Evolutionary conservation across 2,113 vertebrate species (phyloP).

Genomic region (Colaptes auratus): DNA sequence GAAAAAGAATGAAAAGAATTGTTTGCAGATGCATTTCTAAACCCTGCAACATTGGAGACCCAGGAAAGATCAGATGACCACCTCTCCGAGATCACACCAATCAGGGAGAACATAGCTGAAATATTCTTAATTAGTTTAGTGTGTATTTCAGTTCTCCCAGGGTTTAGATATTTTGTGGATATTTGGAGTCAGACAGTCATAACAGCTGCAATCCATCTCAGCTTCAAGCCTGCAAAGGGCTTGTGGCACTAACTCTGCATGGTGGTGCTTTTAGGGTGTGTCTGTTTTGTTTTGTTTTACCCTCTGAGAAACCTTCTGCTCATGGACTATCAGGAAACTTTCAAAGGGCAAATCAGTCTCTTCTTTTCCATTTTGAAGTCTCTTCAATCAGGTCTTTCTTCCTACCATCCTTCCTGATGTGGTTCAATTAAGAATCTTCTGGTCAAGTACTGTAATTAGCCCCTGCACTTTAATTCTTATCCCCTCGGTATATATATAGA

Average conservation of each 20-base stretch:
- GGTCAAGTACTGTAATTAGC: slow-evolving; percentile 66
- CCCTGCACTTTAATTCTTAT: slow-evolving; percentile 54
- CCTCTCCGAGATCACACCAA: not conserved
- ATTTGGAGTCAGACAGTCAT: slow-evolving; percentile 7
- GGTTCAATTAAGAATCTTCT: slow-evolving; percentile 74
- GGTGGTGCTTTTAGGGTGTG: not conserved
- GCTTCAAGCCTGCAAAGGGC: slow-evolving; percentile 31
- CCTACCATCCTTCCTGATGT: slow-evolving; percentile 62
- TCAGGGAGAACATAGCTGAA: not conserved
- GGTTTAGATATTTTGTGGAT: slow-evolving; percentile 17
- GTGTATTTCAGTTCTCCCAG: not conserved
- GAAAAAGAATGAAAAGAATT: not conserved
- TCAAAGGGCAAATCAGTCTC: slow-evolving; percentile 53
- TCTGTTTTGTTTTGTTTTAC: not conserved
- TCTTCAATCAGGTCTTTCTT: slow-evolving; percentile 58
- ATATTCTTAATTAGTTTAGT: not conserved
- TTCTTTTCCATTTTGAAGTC: slow-evolving; percentile 65
- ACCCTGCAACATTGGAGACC: not conserved
- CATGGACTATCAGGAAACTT: slow-evolving; percentile 42
- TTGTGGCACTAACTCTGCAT: not conserved
- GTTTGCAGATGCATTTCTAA: not conserved
- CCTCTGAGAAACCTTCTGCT: slow-evolving; percentile 1
- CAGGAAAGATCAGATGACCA: not conserved
- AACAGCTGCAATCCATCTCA: not conserved
- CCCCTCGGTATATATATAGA: not conserved